Percentiles rank a stretch among this genome's conserved stretches.
These are phyloP conservation scores for Telmatochromis sp. DNA, from an alignment of 2,113 vertebrate genomes.

Conservation along the genomic window DNA sequence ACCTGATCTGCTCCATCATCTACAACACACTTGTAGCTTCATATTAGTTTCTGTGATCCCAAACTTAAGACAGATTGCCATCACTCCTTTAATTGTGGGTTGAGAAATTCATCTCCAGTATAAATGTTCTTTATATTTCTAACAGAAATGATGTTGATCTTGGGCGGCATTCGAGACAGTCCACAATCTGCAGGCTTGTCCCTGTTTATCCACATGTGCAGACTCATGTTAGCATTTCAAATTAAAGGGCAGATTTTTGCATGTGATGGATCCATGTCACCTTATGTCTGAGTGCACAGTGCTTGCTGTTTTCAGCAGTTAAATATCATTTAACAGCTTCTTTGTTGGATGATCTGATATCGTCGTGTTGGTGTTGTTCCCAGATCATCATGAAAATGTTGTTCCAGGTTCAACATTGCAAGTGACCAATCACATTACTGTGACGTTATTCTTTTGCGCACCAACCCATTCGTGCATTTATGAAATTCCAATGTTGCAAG, in stretches of 20 bases:
- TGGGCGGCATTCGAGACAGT: not conserved
- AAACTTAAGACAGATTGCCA: not conserved
- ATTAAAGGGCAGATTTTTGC: not conserved
- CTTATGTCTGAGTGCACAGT: not conserved
- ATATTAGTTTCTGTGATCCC: not conserved
- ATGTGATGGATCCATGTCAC: not conserved
- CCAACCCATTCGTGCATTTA: too few species aligned
- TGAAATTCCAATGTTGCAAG: too few species aligned
- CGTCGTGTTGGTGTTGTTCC: too few species aligned
- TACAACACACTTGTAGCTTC: not conserved
- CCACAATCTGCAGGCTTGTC: not conserved
- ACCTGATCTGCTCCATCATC: not conserved
- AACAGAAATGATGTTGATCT: not conserved
- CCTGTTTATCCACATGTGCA: not conserved
- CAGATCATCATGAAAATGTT: too few species aligned
- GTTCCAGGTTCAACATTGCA: too few species aligned
- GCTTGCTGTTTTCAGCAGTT: not conserved
- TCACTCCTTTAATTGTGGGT: rapidly evolving
- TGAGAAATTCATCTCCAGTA: not conserved
- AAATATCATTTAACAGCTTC: not conserved
- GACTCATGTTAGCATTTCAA: not conserved
- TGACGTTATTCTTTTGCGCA: too few species aligned
- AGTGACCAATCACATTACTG: too few species aligned
- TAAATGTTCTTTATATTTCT: not conserved
- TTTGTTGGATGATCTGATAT: not conserved